phyloP scores from a whole-genome alignment of 2,888 invertebrate species.

The Drosophila monieri region DNA sequence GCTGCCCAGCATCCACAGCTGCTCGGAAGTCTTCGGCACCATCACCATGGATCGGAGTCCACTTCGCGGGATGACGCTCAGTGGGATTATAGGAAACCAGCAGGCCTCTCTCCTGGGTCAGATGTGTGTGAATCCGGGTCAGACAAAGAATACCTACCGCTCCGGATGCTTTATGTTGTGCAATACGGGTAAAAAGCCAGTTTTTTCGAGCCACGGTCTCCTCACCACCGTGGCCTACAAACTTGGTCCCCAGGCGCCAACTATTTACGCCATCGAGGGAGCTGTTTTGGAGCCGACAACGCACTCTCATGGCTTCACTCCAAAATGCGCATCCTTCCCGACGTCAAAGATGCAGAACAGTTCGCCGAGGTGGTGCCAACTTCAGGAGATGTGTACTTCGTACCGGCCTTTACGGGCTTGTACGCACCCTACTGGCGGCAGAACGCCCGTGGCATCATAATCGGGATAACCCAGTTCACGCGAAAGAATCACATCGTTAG shows the following conservation, averaged over 20 bases:
- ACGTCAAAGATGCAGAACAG: slow-evolving; percentile 88
- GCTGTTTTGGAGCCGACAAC: slow-evolving; percentile 95
- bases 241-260: slow-evolving; percentile 91
- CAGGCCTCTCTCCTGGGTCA: slow-evolving; percentile 97
- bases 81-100: slow-evolving; percentile 96
- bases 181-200: slow-evolving; percentile 95
- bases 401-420: slow-evolving; percentile 98
- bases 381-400: slow-evolving; percentile 98
- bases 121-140: slow-evolving; percentile 93
- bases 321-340: slow-evolving; percentile 93
- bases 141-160: slow-evolving; percentile 97
- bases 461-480: slow-evolving; percentile 96
- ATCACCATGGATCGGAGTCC: slow-evolving; percentile 87
- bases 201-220: slow-evolving; percentile 94
- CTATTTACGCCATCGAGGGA: slow-evolving; percentile 97
- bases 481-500: slow-evolving; percentile 96
- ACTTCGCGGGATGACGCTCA: slow-evolving; percentile 87
- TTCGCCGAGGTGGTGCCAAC: slow-evolving; percentile 92
- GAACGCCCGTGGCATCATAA: slow-evolving; percentile 95
- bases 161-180: slow-evolving; percentile 97
- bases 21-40: slow-evolving; percentile 94
- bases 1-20: slow-evolving; percentile 92
- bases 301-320: slow-evolving; percentile 97
- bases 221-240: slow-evolving; percentile 96
- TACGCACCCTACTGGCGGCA: slow-evolving; percentile 99